Conservation (phyloP, 2,888 invertebrate species). For the Antheraea assamensis region DNA sequence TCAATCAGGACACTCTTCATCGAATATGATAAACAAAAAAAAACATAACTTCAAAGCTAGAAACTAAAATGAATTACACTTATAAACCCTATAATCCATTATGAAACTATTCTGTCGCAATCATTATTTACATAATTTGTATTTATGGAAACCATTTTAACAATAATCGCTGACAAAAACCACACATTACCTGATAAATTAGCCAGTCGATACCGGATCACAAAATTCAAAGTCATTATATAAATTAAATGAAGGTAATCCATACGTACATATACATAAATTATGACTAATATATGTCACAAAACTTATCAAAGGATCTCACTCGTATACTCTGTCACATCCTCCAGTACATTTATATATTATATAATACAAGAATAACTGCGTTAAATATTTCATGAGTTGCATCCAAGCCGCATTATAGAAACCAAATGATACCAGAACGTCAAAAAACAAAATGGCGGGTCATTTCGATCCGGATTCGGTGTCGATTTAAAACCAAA, state of each 20-base stretch:
- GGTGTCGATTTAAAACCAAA: too few relatives aligned
- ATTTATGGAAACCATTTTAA: background rate
- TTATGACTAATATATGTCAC: background rate
- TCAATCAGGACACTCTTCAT: conserved; percentile 24
- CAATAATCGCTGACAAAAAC: background rate
- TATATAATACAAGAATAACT: background rate
- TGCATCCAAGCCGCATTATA: background rate
- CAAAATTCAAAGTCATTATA: background rate
- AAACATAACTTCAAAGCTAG: conserved; percentile 24
- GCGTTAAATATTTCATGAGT: background rate
- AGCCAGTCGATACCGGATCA: background rate
- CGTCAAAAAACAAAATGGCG: background rate
- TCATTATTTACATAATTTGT: background rate
- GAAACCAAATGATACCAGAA: background rate
- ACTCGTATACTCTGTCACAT: conserved; percentile 3
- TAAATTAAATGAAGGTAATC: background rate
- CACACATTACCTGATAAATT: background rate
- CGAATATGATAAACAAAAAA: background rate
- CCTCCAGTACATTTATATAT: background rate
- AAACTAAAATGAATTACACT: background rate
- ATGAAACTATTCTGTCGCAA: background rate
- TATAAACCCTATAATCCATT: background rate
- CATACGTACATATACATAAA: background rate
- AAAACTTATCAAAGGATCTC: background rate
- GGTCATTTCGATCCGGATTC: background rate